Conservation (phyloP, 2,797 vertebrate genomes). For the Siniperca undulata region DNA sequence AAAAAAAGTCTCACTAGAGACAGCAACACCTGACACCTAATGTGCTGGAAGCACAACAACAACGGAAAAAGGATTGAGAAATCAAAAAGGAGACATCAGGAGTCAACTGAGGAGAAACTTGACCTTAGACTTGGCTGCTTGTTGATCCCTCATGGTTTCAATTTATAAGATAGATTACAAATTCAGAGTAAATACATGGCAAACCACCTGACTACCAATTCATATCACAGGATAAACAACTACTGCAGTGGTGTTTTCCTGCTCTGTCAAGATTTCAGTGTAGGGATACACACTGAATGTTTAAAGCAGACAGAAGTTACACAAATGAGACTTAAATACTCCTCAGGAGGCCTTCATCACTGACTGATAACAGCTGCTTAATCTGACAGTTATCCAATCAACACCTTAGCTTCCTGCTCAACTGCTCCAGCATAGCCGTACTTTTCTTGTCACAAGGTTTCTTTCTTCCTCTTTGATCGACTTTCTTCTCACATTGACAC, state of each 20-base stretch:
- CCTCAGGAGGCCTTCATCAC: not conserved
- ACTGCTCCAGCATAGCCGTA: not conserved
- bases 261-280: not conserved
- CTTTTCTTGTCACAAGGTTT: not conserved
- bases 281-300: not conserved
- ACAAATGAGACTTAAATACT: not conserved
- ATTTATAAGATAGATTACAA: constrained; percentile 50
- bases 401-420: constrained; percentile 14
- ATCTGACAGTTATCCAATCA: constrained; percentile 12
- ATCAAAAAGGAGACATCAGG: constrained; percentile 53
- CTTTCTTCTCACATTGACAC: not conserved
- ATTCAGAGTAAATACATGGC: constrained; percentile 31
- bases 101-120: constrained; percentile 43
- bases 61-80: constrained; percentile 71
- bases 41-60: constrained; percentile 49
- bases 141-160: constrained; percentile 60
- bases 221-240: constrained; percentile 62
- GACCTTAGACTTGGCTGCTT: constrained; percentile 50
- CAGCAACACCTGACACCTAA: constrained; percentile 61
- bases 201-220: constrained; percentile 48
- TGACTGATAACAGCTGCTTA: not conserved
- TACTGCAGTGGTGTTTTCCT: constrained; percentile 57
- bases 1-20: constrained; percentile 50
- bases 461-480: constrained; percentile 1
- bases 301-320: not conserved